Evolutionary conservation across 2,113 vertebrate genomes (phyloP).

Genomic region (Labeo rohita): DNA sequence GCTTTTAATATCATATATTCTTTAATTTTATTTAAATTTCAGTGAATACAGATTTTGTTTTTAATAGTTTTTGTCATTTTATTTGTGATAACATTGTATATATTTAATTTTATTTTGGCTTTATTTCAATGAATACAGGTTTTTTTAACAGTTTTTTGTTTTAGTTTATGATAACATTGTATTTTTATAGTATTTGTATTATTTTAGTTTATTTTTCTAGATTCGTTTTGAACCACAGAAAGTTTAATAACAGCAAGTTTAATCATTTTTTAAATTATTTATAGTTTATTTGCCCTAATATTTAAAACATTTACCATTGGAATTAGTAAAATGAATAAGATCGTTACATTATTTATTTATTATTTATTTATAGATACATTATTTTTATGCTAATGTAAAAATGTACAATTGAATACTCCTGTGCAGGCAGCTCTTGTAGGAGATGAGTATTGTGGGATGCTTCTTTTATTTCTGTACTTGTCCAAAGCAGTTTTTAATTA

Average conservation of each 20-base stretch:
- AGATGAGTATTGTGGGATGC: neutral
- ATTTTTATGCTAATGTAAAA: neutral
- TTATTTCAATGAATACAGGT: no score
- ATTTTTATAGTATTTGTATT: neutral
- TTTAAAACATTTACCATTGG: neutral
- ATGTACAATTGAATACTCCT: neutral
- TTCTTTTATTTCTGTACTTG: neutral
- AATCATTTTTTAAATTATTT: no score
- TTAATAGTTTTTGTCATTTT: neutral
- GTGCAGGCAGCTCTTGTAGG: neutral
- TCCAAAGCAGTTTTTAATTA: neutral
- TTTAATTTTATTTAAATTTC: neutral
- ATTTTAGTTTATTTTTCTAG: neutral
- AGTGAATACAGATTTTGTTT: neutral
- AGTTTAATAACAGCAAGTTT: no score
- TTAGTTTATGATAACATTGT: neutral
- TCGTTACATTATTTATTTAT: no score
- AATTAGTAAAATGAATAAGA: neutral
- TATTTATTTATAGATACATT: no score
- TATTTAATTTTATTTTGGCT: no score
- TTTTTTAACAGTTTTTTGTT: neutral
- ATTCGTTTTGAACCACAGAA: neutral
- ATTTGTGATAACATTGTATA: neutral
- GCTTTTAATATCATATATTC: neutral
- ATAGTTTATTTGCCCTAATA: neutral